Evolutionary conservation across 2,797 vertebrate genomes (phyloP), one percentile per base, ranked within the genome.

Genomic region (Malacoctenus gilli): DNA sequence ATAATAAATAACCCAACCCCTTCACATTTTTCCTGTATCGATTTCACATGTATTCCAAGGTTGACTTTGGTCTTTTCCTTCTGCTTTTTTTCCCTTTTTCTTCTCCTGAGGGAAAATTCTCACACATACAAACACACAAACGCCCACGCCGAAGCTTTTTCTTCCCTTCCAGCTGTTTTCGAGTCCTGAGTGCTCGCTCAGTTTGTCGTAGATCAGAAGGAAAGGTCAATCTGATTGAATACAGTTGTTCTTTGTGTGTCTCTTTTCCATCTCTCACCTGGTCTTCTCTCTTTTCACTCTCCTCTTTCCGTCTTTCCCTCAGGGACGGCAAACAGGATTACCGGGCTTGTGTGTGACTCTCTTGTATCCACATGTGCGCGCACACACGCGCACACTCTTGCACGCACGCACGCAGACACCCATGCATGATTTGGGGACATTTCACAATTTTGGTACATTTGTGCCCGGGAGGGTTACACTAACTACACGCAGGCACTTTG

Each of bases 241-340:
- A 79, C 71, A 77, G 67, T 80, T 82, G 42, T 76, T 61, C 73
- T 85, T 86, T 80, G 77, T 79, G 47, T 65, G 58, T 58, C 54
- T 80, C 35, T 79, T 23, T 81, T 81, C 77, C 68, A 68, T 70
- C 41, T 60, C 51, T 75, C 5, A 18, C 53, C 48, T 52, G 16
- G 52, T 72, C 59, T 55, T 72, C 73, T 79, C 60, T 46, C 31
- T 65, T 72, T 77, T 79, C 59, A 44, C 59, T 53, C 66, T 61
- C 37, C 18, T 34, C 30, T 68, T 61, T 55, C 56, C 40, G 20
- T 57, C 31, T 38, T 43, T 56, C 39, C 63, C 64, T 60, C 25
- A 67, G 44, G 25, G 50, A 36, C 56, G 68, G 42, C 61, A 68
- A 73, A 59, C 59, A 70, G 48, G 55, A 70, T 83, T 75, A 76